Evolutionary conservation across 2,888 invertebrate genomes (phyloP).

Genomic region (Philonicus albiceps): DNA sequence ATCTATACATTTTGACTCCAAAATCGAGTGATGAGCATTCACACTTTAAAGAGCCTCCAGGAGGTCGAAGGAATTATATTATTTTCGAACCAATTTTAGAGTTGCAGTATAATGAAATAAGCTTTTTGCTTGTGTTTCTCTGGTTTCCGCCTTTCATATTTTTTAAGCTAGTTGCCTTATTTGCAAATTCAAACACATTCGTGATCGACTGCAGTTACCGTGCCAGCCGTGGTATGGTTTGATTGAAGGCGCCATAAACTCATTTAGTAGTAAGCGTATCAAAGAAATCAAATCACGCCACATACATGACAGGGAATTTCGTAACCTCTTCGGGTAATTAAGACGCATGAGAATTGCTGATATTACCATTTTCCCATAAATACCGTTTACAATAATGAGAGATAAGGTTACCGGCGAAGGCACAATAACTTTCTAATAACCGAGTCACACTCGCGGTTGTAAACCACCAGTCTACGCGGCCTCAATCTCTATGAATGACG

Average conservation of each 20-base stretch:
- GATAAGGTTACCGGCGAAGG: neutral
- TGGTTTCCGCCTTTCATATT: neutral
- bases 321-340: neutral
- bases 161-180: neutral
- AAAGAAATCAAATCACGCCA: neutral
- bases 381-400: neutral
- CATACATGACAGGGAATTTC: neutral
- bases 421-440: slow-evolving; percentile 23
- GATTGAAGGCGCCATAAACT: neutral
- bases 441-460: slow-evolving; percentile 22
- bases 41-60: too few species aligned
- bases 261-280: neutral
- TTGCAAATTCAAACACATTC: neutral
- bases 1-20: too few species aligned
- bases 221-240: neutral
- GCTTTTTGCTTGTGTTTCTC: neutral
- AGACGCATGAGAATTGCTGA: neutral
- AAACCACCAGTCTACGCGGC: neutral
- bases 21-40: too few species aligned
- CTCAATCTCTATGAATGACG: neutral
- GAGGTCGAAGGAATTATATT: too few species aligned
- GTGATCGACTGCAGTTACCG: neutral
- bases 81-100: neutral
- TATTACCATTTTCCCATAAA: slow-evolving; percentile 17
- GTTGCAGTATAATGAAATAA: neutral